These are phyloP conservation scores for Acanthoscelides obtectus DNA, from an alignment of 2,888 invertebrate genomes.

Conservation along the genomic window DNA sequence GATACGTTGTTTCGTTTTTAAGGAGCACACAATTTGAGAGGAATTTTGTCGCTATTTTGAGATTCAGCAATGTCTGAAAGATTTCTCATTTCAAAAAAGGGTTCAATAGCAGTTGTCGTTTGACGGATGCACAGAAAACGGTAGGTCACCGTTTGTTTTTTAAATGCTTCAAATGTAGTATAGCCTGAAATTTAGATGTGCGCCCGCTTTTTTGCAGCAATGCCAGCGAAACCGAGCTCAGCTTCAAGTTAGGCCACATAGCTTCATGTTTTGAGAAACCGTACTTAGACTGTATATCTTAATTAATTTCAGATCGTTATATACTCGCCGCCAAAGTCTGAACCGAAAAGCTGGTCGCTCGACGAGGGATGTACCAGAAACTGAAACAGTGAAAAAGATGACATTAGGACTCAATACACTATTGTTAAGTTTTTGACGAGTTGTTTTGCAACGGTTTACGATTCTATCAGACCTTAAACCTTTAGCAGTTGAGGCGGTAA, in stretches of 20 bases:
- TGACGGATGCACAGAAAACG: too few relatives aligned
- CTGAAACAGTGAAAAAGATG: background rate
- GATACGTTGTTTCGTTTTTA: too few relatives aligned
- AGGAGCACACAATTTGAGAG: too few relatives aligned
- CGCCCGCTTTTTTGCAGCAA: background rate
- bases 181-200: background rate
- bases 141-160: too few relatives aligned
- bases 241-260: background rate
- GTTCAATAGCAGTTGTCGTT: too few relatives aligned
- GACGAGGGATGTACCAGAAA: background rate
- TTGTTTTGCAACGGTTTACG: too few relatives aligned
- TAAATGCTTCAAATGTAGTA: too few relatives aligned
- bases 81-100: too few relatives aligned
- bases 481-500: too few relatives aligned
- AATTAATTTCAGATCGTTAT: constrained; percentile 1
- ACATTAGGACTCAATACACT: background rate
- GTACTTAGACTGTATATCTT: background rate
- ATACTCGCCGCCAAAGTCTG: background rate
- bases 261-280: background rate
- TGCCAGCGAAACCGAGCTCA: background rate
- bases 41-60: too few relatives aligned
- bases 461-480: too few relatives aligned
- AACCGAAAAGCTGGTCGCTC: background rate
- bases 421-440: background rate
- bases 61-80: too few relatives aligned